Percentiles rank a stretch among this genome's conserved stretches.
phyloP scores from a whole-genome alignment of 2,888 invertebrate genomes.

The Polietes domitor region DNA sequence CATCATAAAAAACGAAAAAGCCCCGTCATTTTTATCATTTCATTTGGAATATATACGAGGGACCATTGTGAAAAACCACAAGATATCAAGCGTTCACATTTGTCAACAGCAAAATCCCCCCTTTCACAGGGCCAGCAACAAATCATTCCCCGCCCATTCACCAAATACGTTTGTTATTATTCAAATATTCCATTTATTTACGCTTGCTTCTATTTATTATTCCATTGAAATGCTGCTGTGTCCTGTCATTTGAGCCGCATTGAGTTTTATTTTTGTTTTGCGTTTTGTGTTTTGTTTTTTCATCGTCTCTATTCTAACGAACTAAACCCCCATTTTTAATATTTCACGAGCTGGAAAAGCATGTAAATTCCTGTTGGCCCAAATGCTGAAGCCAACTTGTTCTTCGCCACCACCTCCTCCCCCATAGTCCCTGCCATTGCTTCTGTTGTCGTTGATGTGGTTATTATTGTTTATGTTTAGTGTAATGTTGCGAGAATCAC shows the following conservation, averaged over 20 bases:
- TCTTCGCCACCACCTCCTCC: background rate
- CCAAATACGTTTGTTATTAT: constrained; percentile 7
- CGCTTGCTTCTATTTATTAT: constrained; percentile 3
- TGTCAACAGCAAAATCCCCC: background rate
- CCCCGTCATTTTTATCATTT: constrained; percentile 1
- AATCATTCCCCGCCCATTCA: background rate
- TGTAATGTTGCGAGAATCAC: background rate
- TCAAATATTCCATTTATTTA: constrained; percentile 15
- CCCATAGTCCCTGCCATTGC: background rate
- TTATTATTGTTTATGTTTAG: background rate
- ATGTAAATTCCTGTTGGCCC: constrained; percentile 2
- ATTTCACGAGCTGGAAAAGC: constrained; percentile 21
- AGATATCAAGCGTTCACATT: background rate
- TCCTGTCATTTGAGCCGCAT: background rate
- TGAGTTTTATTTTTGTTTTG: background rate
- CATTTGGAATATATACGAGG: background rate
- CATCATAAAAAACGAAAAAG: background rate
- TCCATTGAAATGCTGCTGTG: background rate
- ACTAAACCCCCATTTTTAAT: constrained; percentile 10
- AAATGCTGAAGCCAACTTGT: constrained; percentile 1
- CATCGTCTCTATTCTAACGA: background rate
- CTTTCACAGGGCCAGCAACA: too few relatives aligned
- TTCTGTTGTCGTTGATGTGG: background rate
- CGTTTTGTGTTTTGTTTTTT: background rate
- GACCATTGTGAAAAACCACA: background rate